Evolutionary conservation across 2,797 vertebrate species (phyloP).

Genomic region (Myotis findleyi): DNA sequence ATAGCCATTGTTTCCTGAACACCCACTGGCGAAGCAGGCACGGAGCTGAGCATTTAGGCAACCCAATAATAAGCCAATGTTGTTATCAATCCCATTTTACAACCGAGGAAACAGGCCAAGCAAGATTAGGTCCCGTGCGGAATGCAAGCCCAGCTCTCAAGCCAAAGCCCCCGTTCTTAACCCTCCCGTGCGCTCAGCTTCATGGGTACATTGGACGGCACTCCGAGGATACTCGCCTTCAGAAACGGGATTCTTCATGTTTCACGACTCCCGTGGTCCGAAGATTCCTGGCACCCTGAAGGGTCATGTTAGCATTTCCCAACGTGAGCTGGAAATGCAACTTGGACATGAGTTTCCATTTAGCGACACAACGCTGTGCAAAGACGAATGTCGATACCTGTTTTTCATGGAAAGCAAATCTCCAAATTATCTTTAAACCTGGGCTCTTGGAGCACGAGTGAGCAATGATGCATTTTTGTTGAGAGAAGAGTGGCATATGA

Average conservation of each 20-base stretch:
- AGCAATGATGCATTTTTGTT: neutral
- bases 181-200: neutral
- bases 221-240: neutral
- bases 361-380: neutral
- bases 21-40: neutral
- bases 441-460: neutral
- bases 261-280: neutral
- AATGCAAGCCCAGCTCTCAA: neutral
- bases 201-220: neutral
- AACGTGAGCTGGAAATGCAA: neutral
- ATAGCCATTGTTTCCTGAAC: neutral
- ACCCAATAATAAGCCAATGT: neutral
- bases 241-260: neutral
- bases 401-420: neutral
- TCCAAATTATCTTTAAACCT: neutral
- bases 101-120: neutral
- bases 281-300: neutral
- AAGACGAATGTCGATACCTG: neutral
- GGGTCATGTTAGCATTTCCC: neutral
- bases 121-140: neutral
- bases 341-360: neutral
- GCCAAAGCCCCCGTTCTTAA: neutral
- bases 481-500: neutral
- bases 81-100: neutral
- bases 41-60: neutral